phyloP scores from a whole-genome alignment of 2,797 vertebrate genomes.

The Lycodopsis pacificus region DNA sequence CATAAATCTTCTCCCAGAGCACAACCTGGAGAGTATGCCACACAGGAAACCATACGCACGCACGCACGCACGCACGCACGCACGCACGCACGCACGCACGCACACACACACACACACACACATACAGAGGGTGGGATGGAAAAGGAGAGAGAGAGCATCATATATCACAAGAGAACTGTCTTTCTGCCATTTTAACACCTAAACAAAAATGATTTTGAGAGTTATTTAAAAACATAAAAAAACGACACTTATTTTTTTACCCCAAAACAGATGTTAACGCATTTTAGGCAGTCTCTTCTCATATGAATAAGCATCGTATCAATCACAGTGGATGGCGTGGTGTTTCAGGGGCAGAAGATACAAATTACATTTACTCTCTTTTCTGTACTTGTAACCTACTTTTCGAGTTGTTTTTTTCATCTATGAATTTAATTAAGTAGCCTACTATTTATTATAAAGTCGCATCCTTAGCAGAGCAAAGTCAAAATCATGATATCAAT shows the following conservation, averaged over 20 bases:
- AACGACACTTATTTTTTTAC: neutral
- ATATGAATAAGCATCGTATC: slow-evolving; percentile 44
- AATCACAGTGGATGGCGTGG: slow-evolving; percentile 26
- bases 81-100: slow-evolving; percentile 34
- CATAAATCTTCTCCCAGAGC: slow-evolving; percentile 76
- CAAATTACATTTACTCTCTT: neutral
- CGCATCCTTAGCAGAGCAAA: neutral
- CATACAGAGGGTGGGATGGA: slow-evolving; percentile 21
- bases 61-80: slow-evolving; percentile 35
- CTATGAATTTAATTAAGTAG: neutral
- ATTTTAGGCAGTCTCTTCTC: slow-evolving; percentile 5
- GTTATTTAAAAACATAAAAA: neutral
- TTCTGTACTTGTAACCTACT: neutral
- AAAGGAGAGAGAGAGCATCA: slow-evolving; percentile 9
- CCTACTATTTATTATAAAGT: neutral
- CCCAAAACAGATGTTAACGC: neutral
- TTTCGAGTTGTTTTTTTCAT: neutral
- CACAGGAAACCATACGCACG: slow-evolving; percentile 67
- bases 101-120: slow-evolving; percentile 54
- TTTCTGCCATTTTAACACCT: slow-evolving; percentile 17
- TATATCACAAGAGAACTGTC: slow-evolving; percentile 33
- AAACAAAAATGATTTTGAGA: slow-evolving; percentile 17
- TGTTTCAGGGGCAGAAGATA: neutral
- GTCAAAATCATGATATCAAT: neutral
- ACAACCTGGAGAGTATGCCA: slow-evolving; percentile 68